These are phyloP conservation scores for Nasonia longicornis DNA, from an alignment of 1,140 invertebrate genomes.

Conservation along the genomic window DNA sequence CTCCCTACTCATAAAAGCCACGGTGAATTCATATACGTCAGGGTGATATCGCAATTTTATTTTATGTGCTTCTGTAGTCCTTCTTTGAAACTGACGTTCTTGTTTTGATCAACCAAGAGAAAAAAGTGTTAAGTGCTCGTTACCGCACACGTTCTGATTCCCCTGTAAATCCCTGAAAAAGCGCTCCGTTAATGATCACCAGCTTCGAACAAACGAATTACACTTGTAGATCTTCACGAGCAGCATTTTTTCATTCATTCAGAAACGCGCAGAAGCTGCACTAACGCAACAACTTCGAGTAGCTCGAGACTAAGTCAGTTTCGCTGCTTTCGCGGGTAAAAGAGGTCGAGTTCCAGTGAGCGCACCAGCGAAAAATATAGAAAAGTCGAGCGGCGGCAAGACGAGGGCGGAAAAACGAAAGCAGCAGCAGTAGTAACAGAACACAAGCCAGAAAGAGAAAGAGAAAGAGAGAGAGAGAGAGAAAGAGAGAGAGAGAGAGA, in stretches of 20 bases:
- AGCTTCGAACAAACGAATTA: neutral
- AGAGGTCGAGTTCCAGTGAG: conserved; percentile 21
- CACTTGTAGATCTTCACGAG: neutral
- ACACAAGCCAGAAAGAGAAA: conserved; percentile 7
- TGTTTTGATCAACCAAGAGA: no score
- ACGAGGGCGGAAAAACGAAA: neutral
- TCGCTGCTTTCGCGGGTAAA: neutral
- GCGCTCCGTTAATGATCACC: neutral
- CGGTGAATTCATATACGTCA: neutral
- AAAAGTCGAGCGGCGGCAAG: conserved; percentile 33
- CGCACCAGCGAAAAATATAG: conserved; percentile 24
- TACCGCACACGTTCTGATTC: no score
- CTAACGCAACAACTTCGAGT: neutral
- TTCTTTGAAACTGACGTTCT: no score
- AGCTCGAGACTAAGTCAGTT: neutral
- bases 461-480: neutral
- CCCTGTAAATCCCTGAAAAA: no score
- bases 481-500: neutral
- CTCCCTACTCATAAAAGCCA: neutral
- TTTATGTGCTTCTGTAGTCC: neutral
- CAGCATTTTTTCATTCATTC: conserved; percentile 6
- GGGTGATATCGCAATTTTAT: neutral
- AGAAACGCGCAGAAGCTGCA: neutral
- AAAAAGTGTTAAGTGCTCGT: no score
- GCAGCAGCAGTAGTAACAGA: conserved; percentile 1